Conservation (phyloP, 1,140 invertebrate genomes). For the Campodea augens region DNA sequence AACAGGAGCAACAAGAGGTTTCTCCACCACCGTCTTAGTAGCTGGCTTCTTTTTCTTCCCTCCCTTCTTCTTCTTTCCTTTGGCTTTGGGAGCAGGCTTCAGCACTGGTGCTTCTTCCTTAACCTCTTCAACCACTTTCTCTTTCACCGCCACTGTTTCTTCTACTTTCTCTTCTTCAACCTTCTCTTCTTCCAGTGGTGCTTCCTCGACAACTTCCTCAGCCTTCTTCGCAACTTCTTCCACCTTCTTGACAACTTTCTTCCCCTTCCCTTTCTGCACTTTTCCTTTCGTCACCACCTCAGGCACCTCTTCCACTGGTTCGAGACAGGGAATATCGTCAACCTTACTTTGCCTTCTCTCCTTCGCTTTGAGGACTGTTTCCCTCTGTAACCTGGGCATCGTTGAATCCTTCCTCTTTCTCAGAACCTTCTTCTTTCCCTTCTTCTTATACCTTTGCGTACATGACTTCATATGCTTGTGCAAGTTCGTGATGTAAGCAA, state of each 20-base stretch:
- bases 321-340: no score
- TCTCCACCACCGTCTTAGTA: no score
- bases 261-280: background rate
- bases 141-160: background rate
- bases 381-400: background rate
- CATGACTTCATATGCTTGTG: slow-evolving; percentile 4
- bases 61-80: background rate
- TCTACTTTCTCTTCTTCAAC: background rate
- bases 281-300: background rate
- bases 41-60: background rate
- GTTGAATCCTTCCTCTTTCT: background rate
- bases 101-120: background rate
- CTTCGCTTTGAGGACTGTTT: background rate
- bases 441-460: background rate
- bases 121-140: background rate
- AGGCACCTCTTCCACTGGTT: background rate
- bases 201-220: background rate
- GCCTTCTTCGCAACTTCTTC: background rate
- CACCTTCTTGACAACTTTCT: background rate
- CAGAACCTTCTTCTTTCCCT: background rate
- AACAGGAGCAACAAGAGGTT: no score
- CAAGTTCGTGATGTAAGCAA: slow-evolving; percentile 1
- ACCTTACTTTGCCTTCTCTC: background rate
- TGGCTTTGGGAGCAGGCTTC: background rate
- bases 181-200: background rate